Evolutionary conservation across 2,113 vertebrate genomes (phyloP).

Genomic region (Reinhardtius hippoglossoides): DNA sequence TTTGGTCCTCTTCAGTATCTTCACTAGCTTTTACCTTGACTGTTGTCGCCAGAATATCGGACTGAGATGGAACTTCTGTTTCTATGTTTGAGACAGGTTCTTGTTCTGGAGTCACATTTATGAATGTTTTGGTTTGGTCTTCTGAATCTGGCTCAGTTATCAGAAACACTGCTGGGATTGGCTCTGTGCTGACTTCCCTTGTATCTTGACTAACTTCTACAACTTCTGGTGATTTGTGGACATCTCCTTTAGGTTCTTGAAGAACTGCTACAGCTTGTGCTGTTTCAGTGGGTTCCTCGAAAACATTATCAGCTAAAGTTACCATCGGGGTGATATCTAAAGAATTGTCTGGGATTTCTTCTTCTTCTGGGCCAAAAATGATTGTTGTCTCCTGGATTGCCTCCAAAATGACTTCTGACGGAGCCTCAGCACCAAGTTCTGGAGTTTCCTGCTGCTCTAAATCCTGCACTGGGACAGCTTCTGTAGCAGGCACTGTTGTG

Average conservation of each 20-base stretch:
- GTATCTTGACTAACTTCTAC: not conserved
- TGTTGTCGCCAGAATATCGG: not conserved
- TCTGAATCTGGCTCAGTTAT: conserved; percentile 31
- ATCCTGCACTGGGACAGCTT: not conserved
- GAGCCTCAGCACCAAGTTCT: not conserved
- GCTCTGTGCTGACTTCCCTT: not conserved
- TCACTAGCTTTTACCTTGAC: not conserved
- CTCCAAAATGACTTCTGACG: not conserved
- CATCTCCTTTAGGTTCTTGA: conserved; percentile 13
- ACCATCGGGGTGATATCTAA: not conserved
- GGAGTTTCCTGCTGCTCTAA: not conserved
- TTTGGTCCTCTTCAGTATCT: not conserved
- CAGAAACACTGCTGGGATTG: conserved; percentile 8
- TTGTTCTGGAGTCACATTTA: conserved; percentile 5
- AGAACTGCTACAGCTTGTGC: not conserved
- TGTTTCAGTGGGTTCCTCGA: not conserved
- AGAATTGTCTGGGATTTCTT: conserved; percentile 24
- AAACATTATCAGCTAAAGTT: not conserved
- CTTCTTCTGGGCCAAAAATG: not conserved
- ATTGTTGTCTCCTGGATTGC: conserved; percentile 1
- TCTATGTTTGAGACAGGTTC: not conserved
- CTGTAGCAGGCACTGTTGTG: not conserved
- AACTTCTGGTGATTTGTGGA: not conserved
- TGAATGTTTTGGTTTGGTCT: not conserved
- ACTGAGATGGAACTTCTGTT: conserved; percentile 9